A percentile compares a stretch with the other conserved stretches of the same genome.
Evolutionary conservation across 2,888 invertebrate species (phyloP).

Genomic region (Zaprionus lineosus): DNA sequence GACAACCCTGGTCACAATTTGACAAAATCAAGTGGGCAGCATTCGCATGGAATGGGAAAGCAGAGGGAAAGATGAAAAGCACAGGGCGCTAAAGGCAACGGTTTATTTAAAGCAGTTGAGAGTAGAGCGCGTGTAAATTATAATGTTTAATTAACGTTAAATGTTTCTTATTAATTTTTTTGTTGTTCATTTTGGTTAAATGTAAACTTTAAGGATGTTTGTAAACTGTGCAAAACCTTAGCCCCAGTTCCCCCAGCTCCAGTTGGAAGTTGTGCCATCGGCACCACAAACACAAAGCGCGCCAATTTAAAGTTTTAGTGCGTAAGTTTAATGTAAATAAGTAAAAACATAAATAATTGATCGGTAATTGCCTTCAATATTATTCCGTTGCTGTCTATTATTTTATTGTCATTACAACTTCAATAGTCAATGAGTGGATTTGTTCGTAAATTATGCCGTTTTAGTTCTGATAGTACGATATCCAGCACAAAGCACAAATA

Average conservation of each 20-base stretch:
- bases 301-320: conserved; percentile 32
- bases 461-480: conserved; percentile 26
- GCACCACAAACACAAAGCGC: conserved; percentile 22
- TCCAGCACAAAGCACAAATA: no score
- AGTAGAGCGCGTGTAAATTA: not conserved
- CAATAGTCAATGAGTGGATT: conserved; percentile 41
- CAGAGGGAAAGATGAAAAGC: conserved; percentile 22
- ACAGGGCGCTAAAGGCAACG: conserved; percentile 20
- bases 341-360: conserved; percentile 4
- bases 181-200: conserved; percentile 31
- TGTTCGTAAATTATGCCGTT: conserved; percentile 43
- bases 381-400: not conserved
- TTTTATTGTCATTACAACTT: conserved; percentile 5
- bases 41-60: conserved; percentile 24
- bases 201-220: conserved; percentile 37
- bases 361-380: conserved; percentile 5
- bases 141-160: not conserved
- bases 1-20: conserved; percentile 29
- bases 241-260: conserved; percentile 11
- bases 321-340: conserved; percentile 34
- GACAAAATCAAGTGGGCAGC: conserved; percentile 32
- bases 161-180: not conserved
- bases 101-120: no score
- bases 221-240: conserved; percentile 22
- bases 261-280: conserved; percentile 16